A percentile compares a stretch with the other conserved stretches of the same genome.
Conservation (phyloP, 64 coral and sea anemone genomes). For the Anthopleura sola region DNA sequence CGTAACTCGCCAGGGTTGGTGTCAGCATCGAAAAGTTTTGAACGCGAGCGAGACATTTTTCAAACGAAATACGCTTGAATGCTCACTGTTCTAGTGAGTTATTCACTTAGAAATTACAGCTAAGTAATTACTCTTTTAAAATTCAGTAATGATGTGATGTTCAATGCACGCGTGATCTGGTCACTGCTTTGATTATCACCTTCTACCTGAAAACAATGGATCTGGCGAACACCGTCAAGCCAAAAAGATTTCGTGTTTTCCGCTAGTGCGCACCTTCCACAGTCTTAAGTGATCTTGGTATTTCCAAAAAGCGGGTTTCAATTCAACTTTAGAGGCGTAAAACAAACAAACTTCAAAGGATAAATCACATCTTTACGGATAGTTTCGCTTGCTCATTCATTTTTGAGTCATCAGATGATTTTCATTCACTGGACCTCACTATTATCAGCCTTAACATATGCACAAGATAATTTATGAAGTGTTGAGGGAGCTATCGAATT, state of each 20-base stretch:
- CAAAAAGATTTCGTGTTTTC: neutral
- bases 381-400: neutral
- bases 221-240: neutral
- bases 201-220: neutral
- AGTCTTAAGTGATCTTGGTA: neutral
- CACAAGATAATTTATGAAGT: conserved; percentile 3
- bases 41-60: conserved; percentile 79
- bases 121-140: neutral
- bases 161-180: neutral
- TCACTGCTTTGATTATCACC: neutral
- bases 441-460: conserved; percentile 5
- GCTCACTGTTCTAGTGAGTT: neutral
- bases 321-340: neutral
- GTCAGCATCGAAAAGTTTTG: conserved; percentile 80
- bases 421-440: neutral
- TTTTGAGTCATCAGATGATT: neutral
- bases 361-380: neutral
- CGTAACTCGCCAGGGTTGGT: conserved; percentile 80
- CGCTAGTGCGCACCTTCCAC: neutral
- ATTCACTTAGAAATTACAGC: neutral
- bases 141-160: neutral
- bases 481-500: neutral
- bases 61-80: neutral
- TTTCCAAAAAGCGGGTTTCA: neutral
- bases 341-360: neutral